These are phyloP conservation scores for Menura novaehollandiae DNA, from an alignment of 2,113 vertebrate genomes.

Conservation along the genomic window DNA sequence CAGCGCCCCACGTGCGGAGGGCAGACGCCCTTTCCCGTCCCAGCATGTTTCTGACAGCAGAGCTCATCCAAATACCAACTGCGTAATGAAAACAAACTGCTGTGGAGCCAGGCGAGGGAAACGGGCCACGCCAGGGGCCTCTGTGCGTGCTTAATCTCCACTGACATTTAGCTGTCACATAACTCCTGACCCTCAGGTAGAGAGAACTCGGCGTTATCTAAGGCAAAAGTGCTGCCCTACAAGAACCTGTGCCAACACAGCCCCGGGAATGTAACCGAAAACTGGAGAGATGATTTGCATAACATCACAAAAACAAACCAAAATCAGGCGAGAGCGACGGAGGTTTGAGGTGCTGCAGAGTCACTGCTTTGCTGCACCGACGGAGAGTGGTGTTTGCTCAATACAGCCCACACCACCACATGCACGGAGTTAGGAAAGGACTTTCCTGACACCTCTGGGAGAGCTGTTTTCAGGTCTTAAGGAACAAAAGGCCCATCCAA, in stretches of 20 bases:
- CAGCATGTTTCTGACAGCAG: background rate
- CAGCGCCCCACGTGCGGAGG: fast-evolving
- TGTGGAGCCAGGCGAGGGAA: background rate
- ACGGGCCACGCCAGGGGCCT: background rate
- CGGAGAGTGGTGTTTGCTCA: background rate
- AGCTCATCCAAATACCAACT: background rate
- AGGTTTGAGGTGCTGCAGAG: background rate
- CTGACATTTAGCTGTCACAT: background rate
- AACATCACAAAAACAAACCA: background rate
- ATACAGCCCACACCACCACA: fast-evolving
- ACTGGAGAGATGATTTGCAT: background rate
- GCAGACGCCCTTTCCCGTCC: background rate
- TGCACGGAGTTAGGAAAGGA: background rate
- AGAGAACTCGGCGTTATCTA: background rate
- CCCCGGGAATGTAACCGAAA: background rate
- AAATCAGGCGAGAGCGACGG: background rate
- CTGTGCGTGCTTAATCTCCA: background rate
- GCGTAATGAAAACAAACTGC: background rate
- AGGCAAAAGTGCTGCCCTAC: background rate
- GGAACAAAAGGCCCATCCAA: background rate
- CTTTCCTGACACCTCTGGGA: background rate
- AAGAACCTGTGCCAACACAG: background rate
- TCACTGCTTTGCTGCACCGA: fast-evolving
- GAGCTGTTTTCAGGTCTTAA: background rate
- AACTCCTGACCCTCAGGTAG: background rate